phyloP scores from a whole-genome alignment of 2,797 vertebrate species.

The Leptatherina wallacei region DNA sequence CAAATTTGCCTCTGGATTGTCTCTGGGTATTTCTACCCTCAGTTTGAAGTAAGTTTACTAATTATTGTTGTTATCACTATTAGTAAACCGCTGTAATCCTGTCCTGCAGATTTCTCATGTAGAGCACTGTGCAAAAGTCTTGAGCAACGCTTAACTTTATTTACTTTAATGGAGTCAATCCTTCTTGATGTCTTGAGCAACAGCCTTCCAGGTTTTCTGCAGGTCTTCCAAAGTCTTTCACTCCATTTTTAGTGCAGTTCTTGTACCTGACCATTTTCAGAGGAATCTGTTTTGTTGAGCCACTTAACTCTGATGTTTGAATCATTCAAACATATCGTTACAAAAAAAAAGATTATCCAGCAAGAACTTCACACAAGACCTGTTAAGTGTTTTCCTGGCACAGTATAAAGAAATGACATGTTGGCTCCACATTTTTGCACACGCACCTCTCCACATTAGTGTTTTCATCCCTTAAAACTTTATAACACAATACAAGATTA shows the following conservation, averaged over 20 bases:
- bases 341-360: neutral
- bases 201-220: neutral
- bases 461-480: slow-evolving; percentile 2
- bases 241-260: neutral
- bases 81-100: neutral
- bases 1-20: slow-evolving; percentile 94
- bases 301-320: neutral
- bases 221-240: neutral
- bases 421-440: neutral
- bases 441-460: neutral
- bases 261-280: neutral
- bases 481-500: neutral
- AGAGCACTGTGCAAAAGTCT: neutral
- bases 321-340: neutral
- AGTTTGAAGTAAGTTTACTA: slow-evolving; percentile 88
- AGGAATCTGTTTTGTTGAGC: neutral
- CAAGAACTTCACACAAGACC: neutral
- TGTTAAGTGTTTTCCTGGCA: neutral
- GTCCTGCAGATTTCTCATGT: neutral
- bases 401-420: neutral
- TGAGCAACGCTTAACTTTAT: neutral
- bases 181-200: neutral
- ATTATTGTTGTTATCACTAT: too few species aligned
- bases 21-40: slow-evolving; percentile 93
- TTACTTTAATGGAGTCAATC: neutral